Conservation (phyloP, 2,113 vertebrate genomes). For the Kryptolebias marmoratus region DNA sequence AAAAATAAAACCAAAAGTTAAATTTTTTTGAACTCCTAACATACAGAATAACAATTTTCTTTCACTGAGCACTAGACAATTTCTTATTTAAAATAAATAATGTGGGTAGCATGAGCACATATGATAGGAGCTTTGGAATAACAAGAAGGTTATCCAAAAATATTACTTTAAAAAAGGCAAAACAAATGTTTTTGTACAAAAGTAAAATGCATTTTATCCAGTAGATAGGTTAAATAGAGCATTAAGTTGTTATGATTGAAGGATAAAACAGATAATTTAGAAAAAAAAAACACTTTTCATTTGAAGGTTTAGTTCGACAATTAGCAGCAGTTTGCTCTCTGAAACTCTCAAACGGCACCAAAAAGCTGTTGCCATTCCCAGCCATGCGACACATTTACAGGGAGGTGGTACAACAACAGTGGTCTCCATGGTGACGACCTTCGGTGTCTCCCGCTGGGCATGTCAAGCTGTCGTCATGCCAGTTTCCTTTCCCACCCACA, state of each 20-base stretch:
- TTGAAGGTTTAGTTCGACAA: background rate
- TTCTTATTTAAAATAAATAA: background rate
- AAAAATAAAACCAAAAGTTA: constrained; percentile 33
- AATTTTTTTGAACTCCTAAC: constrained; percentile 22
- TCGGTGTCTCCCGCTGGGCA: constrained; percentile 67
- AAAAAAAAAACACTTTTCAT: background rate
- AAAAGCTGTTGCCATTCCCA: constrained; percentile 30
- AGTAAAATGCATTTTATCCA: too few relatives aligned
- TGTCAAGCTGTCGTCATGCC: constrained; percentile 54
- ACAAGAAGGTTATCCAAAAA: too few relatives aligned
- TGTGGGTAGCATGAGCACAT: background rate
- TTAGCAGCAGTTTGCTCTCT: background rate
- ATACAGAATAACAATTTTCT: constrained; percentile 1
- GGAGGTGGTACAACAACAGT: constrained; percentile 39
- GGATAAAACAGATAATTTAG: background rate
- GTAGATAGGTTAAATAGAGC: too few relatives aligned
- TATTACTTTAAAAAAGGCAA: too few relatives aligned
- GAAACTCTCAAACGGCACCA: background rate
- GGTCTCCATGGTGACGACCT: constrained; percentile 63
- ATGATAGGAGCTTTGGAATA: too few relatives aligned
- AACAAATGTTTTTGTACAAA: too few relatives aligned
- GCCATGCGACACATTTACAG: constrained; percentile 29
- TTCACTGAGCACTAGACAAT: background rate
- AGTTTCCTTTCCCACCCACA: constrained; percentile 74
- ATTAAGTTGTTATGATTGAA: too few relatives aligned